Conservation (phyloP, 2,113 vertebrate species). For the Chamaetylas fuelleborni region DNA sequence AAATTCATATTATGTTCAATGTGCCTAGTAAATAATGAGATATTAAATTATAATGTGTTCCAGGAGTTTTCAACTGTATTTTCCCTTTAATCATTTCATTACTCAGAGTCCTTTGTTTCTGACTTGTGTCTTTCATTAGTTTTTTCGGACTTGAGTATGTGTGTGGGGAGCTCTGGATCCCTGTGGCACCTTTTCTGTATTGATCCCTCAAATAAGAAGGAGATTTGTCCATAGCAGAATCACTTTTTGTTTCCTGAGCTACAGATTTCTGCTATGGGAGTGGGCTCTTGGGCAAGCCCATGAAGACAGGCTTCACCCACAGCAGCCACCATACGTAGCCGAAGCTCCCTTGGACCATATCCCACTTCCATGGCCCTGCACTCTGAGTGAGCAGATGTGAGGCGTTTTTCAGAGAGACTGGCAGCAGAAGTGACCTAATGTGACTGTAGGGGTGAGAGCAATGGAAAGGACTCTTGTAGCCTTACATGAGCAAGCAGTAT, state of each 20-base stretch:
- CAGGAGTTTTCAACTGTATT: constrained; percentile 48
- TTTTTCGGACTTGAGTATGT: background rate
- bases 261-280: background rate
- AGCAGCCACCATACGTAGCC: background rate
- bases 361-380: background rate
- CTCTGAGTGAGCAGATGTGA: background rate
- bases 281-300: background rate
- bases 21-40: constrained; percentile 61
- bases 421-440: background rate
- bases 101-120: constrained; percentile 36
- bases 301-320: background rate
- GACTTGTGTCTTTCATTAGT: constrained; percentile 36
- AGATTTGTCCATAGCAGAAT: background rate
- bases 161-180: background rate
- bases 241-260: background rate
- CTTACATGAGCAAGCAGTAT: background rate
- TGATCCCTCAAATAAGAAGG: background rate
- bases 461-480: background rate
- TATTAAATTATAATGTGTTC: constrained; percentile 65
- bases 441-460: background rate
- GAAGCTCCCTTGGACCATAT: fast-evolving
- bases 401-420: background rate
- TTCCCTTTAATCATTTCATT: constrained; percentile 57
- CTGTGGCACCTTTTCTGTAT: background rate
- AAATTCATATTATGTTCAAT: constrained; percentile 48